phyloP scores from a whole-genome alignment of 2,888 invertebrate species.

The Sesamia inferens region DNA sequence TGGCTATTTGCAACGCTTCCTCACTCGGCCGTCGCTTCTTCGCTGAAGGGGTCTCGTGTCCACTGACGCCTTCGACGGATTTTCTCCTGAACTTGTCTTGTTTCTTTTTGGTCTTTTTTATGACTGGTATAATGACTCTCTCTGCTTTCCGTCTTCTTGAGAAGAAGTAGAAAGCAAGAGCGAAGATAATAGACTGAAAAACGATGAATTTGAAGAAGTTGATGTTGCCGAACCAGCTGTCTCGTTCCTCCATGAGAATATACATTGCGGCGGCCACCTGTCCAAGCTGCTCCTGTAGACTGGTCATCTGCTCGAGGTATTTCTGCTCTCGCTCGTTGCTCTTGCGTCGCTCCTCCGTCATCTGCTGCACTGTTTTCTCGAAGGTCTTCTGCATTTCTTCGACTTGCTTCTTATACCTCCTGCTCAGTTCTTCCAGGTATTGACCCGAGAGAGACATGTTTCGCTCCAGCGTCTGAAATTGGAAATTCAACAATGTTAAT shows the following conservation, averaged over 20 bases:
- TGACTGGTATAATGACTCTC: constrained; percentile 74
- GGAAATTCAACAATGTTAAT: constrained; percentile 39
- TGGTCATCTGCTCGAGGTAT: constrained; percentile 94
- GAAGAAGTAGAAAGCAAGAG: constrained; percentile 88
- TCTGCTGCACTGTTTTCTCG: constrained; percentile 93
- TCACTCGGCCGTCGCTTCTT: constrained; percentile 93
- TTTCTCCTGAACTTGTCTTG: constrained; percentile 89
- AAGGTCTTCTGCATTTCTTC: constrained; percentile 97
- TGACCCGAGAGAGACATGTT: constrained; percentile 99
- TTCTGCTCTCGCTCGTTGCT: constrained; percentile 94
- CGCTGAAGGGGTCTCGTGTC: constrained; percentile 87
- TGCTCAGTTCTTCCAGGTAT: constrained; percentile 98
- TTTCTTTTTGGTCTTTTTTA: constrained; percentile 80
- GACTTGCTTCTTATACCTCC: constrained; percentile 98
- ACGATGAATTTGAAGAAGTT: constrained; percentile 89
- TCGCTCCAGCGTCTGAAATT: constrained; percentile 95
- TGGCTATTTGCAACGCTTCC: constrained; percentile 91
- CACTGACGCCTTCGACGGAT: constrained; percentile 91
- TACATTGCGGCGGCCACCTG: constrained; percentile 91
- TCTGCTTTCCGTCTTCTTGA: constrained; percentile 83
- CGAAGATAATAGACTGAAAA: constrained; percentile 86
- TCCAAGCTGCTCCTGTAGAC: constrained; percentile 91
- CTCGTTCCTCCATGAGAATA: constrained; percentile 90
- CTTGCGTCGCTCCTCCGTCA: constrained; percentile 93
- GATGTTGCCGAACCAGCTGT: constrained; percentile 91